Base-by-base conservation (phyloP, 1,140 invertebrate species). In the Aleiodes sp. region DNA sequence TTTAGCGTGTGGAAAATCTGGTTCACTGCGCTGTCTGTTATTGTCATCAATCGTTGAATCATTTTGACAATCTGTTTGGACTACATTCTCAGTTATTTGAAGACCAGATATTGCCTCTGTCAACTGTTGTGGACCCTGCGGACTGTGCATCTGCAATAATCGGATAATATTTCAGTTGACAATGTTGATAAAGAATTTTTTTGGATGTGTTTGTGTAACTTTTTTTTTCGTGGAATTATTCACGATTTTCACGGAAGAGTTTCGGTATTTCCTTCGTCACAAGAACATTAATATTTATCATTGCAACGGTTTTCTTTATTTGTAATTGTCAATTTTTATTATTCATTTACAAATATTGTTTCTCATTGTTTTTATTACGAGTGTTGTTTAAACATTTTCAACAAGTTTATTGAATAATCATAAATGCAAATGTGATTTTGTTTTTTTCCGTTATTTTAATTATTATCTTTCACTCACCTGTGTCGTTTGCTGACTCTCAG, bases 1-100 rank as follows among this genome's bases (percentile, higher is more conserved):
- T 85, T 97, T 96, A 57, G 91, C 89, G 77, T 92, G 88, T 67
- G 96, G 96, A 89, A 98, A 99, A 65, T 92, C 90, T 39, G 91
- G 91, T 75, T 92, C 91, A 26, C 79, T 79, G 39, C 83, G 76
- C 52, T 84, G 81, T 68, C 86, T 80, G 75, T 82, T 82, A 74
- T 79, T 81, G 70, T 87, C 86, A 68, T 89, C 86, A 61, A 76
- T 68, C 7, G 14, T 72, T 41, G 77, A 73, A 63, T 86, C 84
- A 61, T 73, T 75, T 63, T 76, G 73, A 69, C 78, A 79, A 33
- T 84, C 83, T 1, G 77, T 81, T 75, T 80, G 78, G 61, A 73
- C 76, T 57, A 79, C 75, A 74, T 82, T 84, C 68, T 87, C 84
- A 2, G 82, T 75, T 65, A 86, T 74, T 64, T 87, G 79, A 52